Conservation (phyloP, 1,140 invertebrate genomes). For the Sweltsa coloradensis region DNA sequence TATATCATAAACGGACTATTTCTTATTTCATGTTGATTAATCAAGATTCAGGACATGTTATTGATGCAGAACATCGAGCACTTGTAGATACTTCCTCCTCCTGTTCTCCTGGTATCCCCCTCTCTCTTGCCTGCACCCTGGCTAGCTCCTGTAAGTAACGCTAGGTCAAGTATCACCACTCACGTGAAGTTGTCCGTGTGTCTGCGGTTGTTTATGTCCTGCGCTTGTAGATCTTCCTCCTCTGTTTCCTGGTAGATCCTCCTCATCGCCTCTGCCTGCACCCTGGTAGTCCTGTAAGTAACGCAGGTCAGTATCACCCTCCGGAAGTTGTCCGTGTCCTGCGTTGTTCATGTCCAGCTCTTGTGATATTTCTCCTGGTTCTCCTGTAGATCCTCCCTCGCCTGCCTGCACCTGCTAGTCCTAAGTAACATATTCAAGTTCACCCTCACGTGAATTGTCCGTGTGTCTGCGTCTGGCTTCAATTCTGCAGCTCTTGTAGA, state of each 20-base stretch:
- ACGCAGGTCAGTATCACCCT: no score
- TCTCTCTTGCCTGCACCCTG: slow-evolving; percentile 72
- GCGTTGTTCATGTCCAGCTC: no score
- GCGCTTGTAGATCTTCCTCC: slow-evolving; percentile 78
- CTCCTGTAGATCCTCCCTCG: no score
- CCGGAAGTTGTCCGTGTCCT: no score
- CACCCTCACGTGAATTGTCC: no score
- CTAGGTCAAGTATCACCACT: no score
- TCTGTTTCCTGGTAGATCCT: slow-evolving; percentile 79
- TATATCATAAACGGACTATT: not conserved
- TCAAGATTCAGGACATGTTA: not conserved
- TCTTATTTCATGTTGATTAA: not conserved
- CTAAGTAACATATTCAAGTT: no score
- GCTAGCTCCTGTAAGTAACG: slow-evolving; percentile 76
- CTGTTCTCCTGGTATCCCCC: slow-evolving; percentile 85
- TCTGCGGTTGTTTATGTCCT: slow-evolving; percentile 75
- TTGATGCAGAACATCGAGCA: slow-evolving; percentile 35
- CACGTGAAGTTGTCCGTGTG: slow-evolving; percentile 84
- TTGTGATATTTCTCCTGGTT: no score
- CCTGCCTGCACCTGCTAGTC: no score
- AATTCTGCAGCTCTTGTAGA: slow-evolving; percentile 77
- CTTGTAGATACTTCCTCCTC: slow-evolving; percentile 75
- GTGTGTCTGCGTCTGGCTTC: no score
- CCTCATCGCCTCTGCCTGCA: slow-evolving; percentile 82
- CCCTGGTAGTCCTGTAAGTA: no score